These are phyloP conservation scores for Ginglymostoma cirratum DNA, from an alignment of 2,113 vertebrate genomes.

Conservation along the genomic window DNA sequence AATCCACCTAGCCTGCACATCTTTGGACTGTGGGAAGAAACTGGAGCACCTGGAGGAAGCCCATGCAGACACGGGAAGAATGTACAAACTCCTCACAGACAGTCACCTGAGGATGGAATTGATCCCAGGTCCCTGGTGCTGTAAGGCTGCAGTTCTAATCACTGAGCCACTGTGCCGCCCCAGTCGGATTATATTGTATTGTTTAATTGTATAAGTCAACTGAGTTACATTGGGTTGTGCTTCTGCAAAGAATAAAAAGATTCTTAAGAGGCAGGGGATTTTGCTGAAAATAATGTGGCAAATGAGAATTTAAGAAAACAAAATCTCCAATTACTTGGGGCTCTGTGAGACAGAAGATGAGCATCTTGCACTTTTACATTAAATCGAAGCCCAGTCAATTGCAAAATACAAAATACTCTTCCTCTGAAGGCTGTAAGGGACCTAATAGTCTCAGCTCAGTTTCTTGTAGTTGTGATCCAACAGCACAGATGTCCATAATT, in stretches of 20 bases:
- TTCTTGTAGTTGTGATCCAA: background rate
- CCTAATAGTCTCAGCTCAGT: background rate
- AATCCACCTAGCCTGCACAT: too few relatives aligned
- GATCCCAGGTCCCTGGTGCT: too few relatives aligned
- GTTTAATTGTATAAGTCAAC: background rate
- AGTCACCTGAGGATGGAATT: too few relatives aligned
- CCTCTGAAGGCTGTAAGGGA: background rate
- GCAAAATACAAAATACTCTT: background rate
- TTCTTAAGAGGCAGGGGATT: background rate
- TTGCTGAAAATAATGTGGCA: background rate
- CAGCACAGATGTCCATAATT: background rate
- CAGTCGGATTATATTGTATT: too few relatives aligned
- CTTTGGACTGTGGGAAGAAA: too few relatives aligned
- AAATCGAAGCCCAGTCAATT: background rate
- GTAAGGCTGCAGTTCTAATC: too few relatives aligned
- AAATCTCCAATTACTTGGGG: background rate
- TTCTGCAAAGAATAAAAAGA: background rate
- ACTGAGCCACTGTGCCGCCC: too few relatives aligned
- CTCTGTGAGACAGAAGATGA: background rate
- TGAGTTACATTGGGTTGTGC: background rate
- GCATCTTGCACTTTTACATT: background rate
- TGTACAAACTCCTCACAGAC: too few relatives aligned
- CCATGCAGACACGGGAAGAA: too few relatives aligned
- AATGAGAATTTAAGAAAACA: background rate
- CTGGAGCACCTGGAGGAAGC: too few relatives aligned